These are phyloP conservation scores for Tragelaphus eurycerus DNA, from an alignment of 2,797 vertebrate species.

Conservation along the genomic window DNA sequence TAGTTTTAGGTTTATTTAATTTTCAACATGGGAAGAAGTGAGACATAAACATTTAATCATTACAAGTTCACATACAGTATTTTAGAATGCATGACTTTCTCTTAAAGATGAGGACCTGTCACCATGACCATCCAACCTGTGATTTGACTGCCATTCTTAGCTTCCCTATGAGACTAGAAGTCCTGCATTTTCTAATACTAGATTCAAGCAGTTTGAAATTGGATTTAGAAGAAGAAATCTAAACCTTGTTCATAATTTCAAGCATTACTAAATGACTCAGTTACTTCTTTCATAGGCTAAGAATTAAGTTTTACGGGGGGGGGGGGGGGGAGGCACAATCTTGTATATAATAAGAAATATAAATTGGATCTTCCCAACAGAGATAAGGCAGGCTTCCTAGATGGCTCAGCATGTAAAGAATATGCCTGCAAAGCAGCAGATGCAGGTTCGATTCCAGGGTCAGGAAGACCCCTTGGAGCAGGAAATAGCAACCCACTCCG, in stretches of 20 bases:
- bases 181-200: neutral
- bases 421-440: neutral
- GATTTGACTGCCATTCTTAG: neutral
- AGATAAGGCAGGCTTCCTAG: neutral
- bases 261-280: neutral
- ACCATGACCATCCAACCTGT: neutral
- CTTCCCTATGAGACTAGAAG: neutral
- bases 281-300: constrained; percentile 31
- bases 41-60: neutral
- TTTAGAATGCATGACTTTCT: neutral
- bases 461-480: neutral
- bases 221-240: constrained; percentile 12
- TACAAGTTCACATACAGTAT: neutral
- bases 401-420: neutral
- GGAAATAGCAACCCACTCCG: neutral
- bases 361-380: no score
- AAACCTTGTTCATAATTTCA: constrained; percentile 2
- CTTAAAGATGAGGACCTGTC: neutral
- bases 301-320: neutral
- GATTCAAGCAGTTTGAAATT: neutral
- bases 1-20: neutral
- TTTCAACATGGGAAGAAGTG: neutral
- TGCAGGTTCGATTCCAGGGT: neutral
- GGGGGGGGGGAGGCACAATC: no score
- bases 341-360: no score